Evolutionary conservation across 2,113 vertebrate species (phyloP).

Genomic region (Pitta sordida): DNA sequence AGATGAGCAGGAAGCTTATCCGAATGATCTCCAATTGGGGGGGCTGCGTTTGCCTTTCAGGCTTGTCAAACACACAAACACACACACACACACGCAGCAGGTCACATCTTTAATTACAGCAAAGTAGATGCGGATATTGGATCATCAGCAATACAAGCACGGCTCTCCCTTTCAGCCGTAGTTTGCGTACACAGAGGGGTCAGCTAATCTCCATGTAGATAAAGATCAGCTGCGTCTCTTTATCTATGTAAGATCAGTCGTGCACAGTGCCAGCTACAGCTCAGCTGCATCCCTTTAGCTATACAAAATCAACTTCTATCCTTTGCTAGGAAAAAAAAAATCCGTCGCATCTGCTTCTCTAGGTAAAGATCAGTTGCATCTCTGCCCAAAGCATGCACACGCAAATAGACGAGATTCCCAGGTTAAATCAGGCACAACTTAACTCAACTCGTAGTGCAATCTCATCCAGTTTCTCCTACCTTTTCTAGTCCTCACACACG

Average conservation of each 20-base stretch:
- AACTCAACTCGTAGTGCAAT: constrained; percentile 68
- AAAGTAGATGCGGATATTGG: constrained; percentile 60
- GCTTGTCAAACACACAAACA: constrained; percentile 29
- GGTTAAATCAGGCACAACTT: constrained; percentile 70
- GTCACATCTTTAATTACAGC: constrained; percentile 46
- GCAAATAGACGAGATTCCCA: constrained; percentile 46
- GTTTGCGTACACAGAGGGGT: background rate
- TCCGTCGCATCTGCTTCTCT: constrained; percentile 28
- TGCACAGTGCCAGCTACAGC: constrained; percentile 6
- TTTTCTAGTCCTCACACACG: constrained; percentile 16
- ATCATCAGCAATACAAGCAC: constrained; percentile 52
- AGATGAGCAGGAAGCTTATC: constrained; percentile 54
- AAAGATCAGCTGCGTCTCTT: constrained; percentile 38
- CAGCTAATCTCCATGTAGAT: constrained; percentile 19
- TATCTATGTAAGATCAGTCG: constrained; percentile 27
- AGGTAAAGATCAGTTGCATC: background rate
- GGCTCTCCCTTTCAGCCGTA: constrained; percentile 56
- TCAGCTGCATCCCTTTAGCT: constrained; percentile 46
- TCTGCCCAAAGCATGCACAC: constrained; percentile 39
- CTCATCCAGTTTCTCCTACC: constrained; percentile 50
- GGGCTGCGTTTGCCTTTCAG: constrained; percentile 34
- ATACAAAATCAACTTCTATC: constrained; percentile 44
- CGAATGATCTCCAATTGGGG: constrained; percentile 69
- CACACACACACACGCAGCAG: background rate
- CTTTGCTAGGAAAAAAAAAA: background rate